A percentile compares a stretch with the other conserved stretches of the same genome.
Evolutionary conservation across 1,140 invertebrate species (phyloP).

Genomic region (Lepidurus apus): DNA sequence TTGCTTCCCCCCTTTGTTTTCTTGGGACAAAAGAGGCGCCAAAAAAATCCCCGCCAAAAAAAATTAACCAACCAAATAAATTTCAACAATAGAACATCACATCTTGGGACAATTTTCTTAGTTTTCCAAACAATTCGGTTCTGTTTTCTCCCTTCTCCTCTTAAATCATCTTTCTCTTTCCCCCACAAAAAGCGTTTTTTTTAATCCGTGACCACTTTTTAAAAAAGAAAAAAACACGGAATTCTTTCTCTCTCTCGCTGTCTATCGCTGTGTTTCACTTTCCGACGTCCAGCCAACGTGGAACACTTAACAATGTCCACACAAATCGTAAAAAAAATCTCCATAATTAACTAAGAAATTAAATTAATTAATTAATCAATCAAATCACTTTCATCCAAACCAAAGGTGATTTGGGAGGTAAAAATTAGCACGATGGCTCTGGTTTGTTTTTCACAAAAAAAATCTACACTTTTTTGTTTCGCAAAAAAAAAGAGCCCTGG

Average conservation of each 20-base stretch:
- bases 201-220: neutral
- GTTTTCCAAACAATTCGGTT: neutral
- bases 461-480: neutral
- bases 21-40: neutral
- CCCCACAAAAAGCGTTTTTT: neutral
- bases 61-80: neutral
- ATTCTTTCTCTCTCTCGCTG: no score
- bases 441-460: neutral
- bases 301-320: neutral
- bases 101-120: constrained; percentile 1
- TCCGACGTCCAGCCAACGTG: no score
- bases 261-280: no score
- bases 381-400: constrained; percentile 14
- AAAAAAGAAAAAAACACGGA: no score
- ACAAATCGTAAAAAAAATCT: neutral
- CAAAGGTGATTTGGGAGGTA: neutral
- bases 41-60: neutral
- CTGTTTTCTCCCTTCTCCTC: neutral
- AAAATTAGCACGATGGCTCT: neutral
- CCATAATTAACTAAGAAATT: neutral
- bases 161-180: neutral
- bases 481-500: neutral
- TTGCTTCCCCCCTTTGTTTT: neutral
- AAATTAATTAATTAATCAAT: neutral
- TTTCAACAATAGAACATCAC: constrained; percentile 5